These are phyloP conservation scores for Eolophus roseicapilla DNA, from an alignment of 2,113 vertebrate species.

Conservation along the genomic window DNA sequence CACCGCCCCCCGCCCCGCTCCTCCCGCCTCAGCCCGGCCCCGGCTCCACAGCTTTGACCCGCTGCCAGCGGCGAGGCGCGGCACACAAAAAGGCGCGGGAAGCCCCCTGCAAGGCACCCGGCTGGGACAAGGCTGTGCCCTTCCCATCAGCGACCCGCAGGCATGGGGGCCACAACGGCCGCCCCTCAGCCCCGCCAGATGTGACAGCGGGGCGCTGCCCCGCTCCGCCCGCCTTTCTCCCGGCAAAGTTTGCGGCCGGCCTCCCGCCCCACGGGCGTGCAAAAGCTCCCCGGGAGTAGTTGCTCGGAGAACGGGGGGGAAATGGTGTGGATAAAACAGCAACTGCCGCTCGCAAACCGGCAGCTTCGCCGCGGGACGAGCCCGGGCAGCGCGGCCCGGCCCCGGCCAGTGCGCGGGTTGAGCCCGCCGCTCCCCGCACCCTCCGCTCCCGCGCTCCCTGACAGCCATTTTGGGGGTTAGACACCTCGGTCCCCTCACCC, in stretches of 20 bases:
- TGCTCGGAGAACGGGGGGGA: not conserved
- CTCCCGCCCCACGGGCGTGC: not conserved
- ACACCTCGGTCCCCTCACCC: not conserved
- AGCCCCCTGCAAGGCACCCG: not conserved
- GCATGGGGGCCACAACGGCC: not conserved
- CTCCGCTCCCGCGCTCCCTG: not conserved
- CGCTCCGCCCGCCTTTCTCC: not conserved
- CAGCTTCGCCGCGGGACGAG: not conserved
- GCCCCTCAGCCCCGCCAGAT: not conserved
- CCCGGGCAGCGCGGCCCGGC: not conserved
- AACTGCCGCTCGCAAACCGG: not conserved
- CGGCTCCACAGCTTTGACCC: not conserved
- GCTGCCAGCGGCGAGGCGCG: not conserved
- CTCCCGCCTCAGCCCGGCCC: not conserved
- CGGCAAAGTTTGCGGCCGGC: not conserved
- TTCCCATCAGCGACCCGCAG: not conserved
- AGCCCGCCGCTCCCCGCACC: not conserved
- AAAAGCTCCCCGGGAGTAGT: not conserved
- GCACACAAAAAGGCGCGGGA: not conserved
- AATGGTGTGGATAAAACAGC: not conserved
- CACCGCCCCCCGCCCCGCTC: not conserved
- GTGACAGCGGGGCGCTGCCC: not conserved
- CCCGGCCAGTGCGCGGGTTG: not conserved
- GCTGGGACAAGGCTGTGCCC: not conserved
- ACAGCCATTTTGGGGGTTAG: slow-evolving; percentile 41